Evolutionary conservation across 1,140 invertebrate genomes (phyloP).

Genomic region (Helicoverpa zea): DNA sequence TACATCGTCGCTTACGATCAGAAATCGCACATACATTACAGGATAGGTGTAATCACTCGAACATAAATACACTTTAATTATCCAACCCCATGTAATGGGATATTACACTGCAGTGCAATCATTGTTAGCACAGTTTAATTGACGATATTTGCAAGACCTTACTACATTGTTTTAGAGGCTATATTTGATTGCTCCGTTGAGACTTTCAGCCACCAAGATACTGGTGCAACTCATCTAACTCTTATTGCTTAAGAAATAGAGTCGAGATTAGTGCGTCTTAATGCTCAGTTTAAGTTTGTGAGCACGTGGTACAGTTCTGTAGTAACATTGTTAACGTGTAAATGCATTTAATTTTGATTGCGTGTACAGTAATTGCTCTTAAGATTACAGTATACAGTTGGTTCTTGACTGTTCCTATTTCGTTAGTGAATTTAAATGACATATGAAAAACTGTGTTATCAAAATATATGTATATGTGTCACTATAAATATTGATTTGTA

Average conservation of each 20-base stretch:
- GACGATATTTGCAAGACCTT: constrained; percentile 16
- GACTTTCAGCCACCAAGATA: background rate
- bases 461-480: background rate
- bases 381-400: constrained; percentile 4
- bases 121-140: constrained; percentile 34
- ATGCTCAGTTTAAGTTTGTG: background rate
- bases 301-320: constrained; percentile 16
- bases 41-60: constrained; percentile 8
- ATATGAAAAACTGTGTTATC: too few relatives aligned
- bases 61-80: constrained; percentile 37
- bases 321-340: constrained; percentile 32
- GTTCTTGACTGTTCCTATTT: background rate
- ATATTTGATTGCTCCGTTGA: constrained; percentile 19
- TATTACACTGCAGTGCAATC: constrained; percentile 36
- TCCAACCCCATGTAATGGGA: constrained; percentile 27
- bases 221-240: background rate
- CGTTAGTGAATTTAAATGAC: background rate
- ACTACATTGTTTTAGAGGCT: constrained; percentile 26
- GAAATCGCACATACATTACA: constrained; percentile 16
- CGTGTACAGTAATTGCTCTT: constrained; percentile 29
- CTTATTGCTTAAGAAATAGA: constrained; percentile 1
- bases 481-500: too few relatives aligned
- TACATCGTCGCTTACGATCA: background rate
- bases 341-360: constrained; percentile 39
- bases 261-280: background rate